Evolutionary conservation across 2,113 vertebrate genomes (phyloP).

Genomic region (Nycticryphes semicollaris): DNA sequence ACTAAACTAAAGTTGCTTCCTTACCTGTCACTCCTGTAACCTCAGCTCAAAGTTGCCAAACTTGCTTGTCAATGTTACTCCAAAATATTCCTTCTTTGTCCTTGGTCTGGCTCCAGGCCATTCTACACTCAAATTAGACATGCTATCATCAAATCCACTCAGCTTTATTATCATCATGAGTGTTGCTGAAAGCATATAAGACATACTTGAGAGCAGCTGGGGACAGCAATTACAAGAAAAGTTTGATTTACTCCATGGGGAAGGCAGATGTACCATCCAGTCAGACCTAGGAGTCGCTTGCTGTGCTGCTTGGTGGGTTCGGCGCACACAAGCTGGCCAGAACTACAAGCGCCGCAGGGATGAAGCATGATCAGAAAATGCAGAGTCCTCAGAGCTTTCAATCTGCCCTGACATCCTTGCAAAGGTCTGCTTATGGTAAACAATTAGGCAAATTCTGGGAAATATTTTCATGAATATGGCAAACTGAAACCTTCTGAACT

Average conservation of each 20-base stretch:
- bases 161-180: background rate
- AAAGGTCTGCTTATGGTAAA: background rate
- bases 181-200: background rate
- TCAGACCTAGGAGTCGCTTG: background rate
- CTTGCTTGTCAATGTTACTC: background rate
- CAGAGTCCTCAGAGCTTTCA: background rate
- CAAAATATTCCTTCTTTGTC: background rate
- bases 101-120: background rate
- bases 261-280: background rate
- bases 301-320: background rate
- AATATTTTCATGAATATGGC: background rate
- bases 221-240: background rate
- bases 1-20: background rate
- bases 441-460: background rate
- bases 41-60: background rate
- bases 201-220: background rate
- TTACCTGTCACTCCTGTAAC: background rate
- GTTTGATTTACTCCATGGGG: background rate
- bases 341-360: fast-evolving
- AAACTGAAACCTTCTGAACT: background rate
- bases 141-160: background rate
- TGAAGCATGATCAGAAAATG: fast-evolving
- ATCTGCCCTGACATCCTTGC: background rate
- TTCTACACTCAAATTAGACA: background rate
- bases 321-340: background rate